A percentile compares a stretch with the other conserved stretches of the same genome.
Conservation (phyloP, 2,888 invertebrate genomes). For the Chymomyza procnemis region DNA sequence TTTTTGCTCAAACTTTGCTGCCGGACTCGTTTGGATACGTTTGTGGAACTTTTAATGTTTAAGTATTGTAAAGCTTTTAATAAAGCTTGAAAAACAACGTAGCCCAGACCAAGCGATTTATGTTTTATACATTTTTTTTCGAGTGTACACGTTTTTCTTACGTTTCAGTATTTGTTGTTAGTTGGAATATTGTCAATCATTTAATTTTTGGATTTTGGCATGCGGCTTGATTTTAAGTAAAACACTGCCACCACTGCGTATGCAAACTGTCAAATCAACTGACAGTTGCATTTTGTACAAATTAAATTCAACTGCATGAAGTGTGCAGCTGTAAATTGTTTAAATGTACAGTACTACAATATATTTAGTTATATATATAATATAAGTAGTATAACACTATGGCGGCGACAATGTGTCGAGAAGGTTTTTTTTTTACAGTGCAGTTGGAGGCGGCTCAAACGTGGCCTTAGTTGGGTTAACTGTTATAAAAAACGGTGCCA, state of each 20-base stretch:
- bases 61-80: background rate
- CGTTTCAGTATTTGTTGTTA: background rate
- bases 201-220: constrained; percentile 20
- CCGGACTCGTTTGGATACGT: constrained; percentile 75
- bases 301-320: constrained; percentile 29
- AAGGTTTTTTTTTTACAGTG: constrained; percentile 5
- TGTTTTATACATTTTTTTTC: constrained; percentile 29
- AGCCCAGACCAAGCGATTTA: constrained; percentile 75
- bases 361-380: constrained; percentile 4
- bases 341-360: background rate
- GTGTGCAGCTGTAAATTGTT: constrained; percentile 7
- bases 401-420: background rate
- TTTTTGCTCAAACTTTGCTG: constrained; percentile 79
- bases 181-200: constrained; percentile 15
- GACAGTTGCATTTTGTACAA: constrained; percentile 47
- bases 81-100: constrained; percentile 19
- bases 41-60: constrained; percentile 37
- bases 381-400: constrained; percentile 19
- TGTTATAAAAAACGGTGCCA: background rate
- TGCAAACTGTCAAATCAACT: constrained; percentile 45
- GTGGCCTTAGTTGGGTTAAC: background rate
- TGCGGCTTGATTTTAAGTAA: constrained; percentile 76
- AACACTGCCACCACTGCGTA: constrained; percentile 79
- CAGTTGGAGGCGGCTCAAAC: background rate
- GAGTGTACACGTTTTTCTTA: background rate